Conservation (phyloP, 2,797 vertebrate species). For the Gymnothorax javanicus region DNA sequence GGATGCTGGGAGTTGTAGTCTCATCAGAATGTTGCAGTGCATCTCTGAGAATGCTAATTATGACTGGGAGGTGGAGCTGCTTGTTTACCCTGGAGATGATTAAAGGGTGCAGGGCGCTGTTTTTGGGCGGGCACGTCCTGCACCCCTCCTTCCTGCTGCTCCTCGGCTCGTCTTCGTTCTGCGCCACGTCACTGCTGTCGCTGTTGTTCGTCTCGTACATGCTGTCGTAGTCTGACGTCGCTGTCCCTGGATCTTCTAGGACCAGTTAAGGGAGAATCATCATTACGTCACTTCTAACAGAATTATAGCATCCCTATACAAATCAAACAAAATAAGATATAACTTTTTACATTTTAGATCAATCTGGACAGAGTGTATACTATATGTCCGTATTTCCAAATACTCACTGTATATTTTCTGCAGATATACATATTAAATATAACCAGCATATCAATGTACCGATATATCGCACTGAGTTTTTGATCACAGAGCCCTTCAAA, state of each 20-base stretch:
- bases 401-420: neutral
- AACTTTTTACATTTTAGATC: neutral
- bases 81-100: slow-evolving; percentile 69
- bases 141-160: slow-evolving; percentile 70
- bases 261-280: slow-evolving; percentile 16
- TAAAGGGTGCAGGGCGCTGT: slow-evolving; percentile 69
- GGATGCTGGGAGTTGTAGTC: no score
- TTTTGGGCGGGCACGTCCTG: slow-evolving; percentile 66
- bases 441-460: neutral
- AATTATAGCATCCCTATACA: neutral
- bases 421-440: neutral
- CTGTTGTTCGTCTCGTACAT: slow-evolving; percentile 91
- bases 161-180: slow-evolving; percentile 82
- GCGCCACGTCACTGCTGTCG: slow-evolving; percentile 89
- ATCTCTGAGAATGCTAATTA: neutral
- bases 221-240: slow-evolving; percentile 90
- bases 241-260: slow-evolving; percentile 80
- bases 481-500: neutral
- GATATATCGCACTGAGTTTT: neutral
- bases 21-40: neutral
- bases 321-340: neutral
- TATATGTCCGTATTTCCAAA: neutral
- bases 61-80: neutral
- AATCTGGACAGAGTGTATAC: neutral
- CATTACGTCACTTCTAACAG: neutral